Conservation (phyloP, 37 sponge, comb jelly and placozoan species). For the Lycopodina hypogea region DNA sequence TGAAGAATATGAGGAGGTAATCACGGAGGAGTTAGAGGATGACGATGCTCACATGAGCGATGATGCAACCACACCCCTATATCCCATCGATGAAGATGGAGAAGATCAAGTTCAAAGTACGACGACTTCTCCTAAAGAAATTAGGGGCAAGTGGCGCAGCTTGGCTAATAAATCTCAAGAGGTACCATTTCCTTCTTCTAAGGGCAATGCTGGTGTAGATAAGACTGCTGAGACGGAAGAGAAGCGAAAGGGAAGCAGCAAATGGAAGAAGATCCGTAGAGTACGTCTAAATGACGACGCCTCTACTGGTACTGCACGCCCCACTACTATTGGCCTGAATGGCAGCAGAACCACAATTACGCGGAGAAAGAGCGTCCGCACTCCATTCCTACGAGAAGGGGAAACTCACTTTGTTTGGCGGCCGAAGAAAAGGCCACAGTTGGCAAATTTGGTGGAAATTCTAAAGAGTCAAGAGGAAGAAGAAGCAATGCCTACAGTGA, state of each 20-base stretch:
- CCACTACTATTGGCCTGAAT: background rate
- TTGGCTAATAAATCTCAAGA: background rate
- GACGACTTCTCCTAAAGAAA: background rate
- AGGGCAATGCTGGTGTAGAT: background rate
- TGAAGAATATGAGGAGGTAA: background rate
- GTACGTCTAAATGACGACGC: constrained; percentile 2
- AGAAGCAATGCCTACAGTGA: background rate
- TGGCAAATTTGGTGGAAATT: constrained; percentile 3
- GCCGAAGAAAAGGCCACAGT: constrained; percentile 15
- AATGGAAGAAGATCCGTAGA: background rate
- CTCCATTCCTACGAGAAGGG: constrained; percentile 28
- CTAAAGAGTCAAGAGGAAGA: background rate
- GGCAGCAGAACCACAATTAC: background rate
- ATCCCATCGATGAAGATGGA: background rate
- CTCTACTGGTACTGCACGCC: background rate
- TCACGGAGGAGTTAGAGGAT: background rate
- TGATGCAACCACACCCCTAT: background rate
- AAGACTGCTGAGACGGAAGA: background rate
- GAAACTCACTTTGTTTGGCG: constrained; percentile 33
- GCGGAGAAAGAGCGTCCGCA: background rate
- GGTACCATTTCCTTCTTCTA: background rate
- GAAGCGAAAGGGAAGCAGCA: background rate
- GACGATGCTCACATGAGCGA: background rate
- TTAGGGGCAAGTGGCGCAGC: background rate
- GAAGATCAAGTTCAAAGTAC: background rate